Evolutionary conservation across 2,888 invertebrate genomes (phyloP).

Genomic region (Geotrupes spiniger): DNA sequence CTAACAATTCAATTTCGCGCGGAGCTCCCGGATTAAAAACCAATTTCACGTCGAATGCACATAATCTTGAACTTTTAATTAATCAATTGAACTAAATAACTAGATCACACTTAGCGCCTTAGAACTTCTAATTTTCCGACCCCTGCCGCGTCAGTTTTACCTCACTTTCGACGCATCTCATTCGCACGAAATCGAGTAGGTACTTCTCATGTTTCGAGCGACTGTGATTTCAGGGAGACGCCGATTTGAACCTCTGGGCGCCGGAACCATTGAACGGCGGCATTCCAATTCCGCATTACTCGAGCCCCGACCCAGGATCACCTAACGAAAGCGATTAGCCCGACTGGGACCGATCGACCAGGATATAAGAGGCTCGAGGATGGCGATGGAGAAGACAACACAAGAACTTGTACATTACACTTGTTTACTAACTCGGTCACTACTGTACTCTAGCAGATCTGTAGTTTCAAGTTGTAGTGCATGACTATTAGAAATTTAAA

Average conservation of each 20-base stretch:
- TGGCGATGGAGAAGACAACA: slow-evolving; percentile 11
- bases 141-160: no score
- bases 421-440: slow-evolving; percentile 6
- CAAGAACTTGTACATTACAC: slow-evolving; percentile 7
- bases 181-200: background rate
- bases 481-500: slow-evolving; percentile 5
- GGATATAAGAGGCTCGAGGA: slow-evolving; percentile 34
- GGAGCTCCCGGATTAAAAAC: no score
- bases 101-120: slow-evolving; percentile 1
- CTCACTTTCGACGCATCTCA: no score
- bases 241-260: slow-evolving; percentile 51
- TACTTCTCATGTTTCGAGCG: background rate
- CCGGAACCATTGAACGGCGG: slow-evolving; percentile 45
- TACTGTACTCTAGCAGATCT: slow-evolving; percentile 1
- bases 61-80: slow-evolving; percentile 6
- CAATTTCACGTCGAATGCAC: no score
- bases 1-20: no score
- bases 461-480: slow-evolving; percentile 4
- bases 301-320: slow-evolving; percentile 42
- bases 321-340: slow-evolving; percentile 45
- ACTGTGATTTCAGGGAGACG: slow-evolving; percentile 49
- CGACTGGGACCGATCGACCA: slow-evolving; percentile 48
- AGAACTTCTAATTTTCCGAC: no score
- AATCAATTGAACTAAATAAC: slow-evolving; percentile 14
- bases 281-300: slow-evolving; percentile 41